phyloP scores from a whole-genome alignment of 1,140 invertebrate species.

The Drosophila novamexicana region DNA sequence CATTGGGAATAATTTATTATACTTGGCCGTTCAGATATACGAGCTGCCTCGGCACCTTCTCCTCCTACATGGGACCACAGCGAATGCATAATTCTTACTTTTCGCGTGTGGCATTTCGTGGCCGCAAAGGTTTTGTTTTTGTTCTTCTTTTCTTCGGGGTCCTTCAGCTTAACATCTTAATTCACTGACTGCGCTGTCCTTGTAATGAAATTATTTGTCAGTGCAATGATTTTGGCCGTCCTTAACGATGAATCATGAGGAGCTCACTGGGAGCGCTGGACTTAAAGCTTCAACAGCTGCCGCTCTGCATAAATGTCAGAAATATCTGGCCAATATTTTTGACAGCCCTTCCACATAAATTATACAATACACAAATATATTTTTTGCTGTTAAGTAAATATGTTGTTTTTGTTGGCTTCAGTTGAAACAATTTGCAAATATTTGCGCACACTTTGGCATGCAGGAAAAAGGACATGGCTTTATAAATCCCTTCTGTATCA shows the following conservation, averaged over 20 bases:
- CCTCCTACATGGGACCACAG: constrained; percentile 11
- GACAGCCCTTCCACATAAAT: constrained; percentile 19
- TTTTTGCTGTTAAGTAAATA: constrained; percentile 47
- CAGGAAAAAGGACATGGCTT: constrained; percentile 17
- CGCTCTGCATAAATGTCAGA: constrained; percentile 26
- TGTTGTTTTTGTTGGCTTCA: constrained; percentile 43
- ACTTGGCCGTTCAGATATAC: constrained; percentile 29
- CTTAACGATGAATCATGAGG: constrained; percentile 2
- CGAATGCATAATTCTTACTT: constrained; percentile 74
- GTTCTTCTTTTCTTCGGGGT: background rate
- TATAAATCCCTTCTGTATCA: constrained; percentile 32
- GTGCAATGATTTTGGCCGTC: constrained; percentile 43
- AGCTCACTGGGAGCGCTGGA: background rate
- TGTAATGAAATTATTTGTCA: constrained; percentile 79
- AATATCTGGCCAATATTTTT: constrained; percentile 39
- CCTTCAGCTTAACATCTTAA: constrained; percentile 56
- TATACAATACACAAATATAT: constrained; percentile 9
- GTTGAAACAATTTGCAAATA: constrained; percentile 61
- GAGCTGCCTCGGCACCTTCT: background rate
- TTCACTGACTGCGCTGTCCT: constrained; percentile 55
- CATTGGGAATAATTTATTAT: constrained; percentile 78
- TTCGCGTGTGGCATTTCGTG: constrained; percentile 46
- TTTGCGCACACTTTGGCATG: constrained; percentile 60
- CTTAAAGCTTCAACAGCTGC: constrained; percentile 37
- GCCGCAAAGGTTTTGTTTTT: constrained; percentile 4